A percentile compares a stretch with the other conserved stretches of the same genome.
Conservation (phyloP, 2,797 vertebrate genomes). For the Leptoclinus maculatus region DNA sequence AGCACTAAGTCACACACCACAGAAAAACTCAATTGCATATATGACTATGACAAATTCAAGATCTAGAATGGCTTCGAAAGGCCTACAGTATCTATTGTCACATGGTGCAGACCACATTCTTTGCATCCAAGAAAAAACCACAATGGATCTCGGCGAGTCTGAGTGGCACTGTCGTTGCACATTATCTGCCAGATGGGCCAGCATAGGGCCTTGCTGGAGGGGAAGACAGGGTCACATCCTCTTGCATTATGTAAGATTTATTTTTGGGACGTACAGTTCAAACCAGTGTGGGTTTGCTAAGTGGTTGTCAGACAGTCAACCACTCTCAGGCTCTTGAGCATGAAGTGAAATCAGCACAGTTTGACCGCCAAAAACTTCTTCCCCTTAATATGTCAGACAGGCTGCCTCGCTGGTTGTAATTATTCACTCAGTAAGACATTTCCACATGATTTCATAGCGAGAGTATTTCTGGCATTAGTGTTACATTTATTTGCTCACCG, state of each 20-base stretch:
- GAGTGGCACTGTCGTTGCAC: slow-evolving; percentile 52
- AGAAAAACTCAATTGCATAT: neutral
- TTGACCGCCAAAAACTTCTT: slow-evolving; percentile 44
- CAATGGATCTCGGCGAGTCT: slow-evolving; percentile 40
- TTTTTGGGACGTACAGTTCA: slow-evolving; percentile 78
- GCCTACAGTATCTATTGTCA: neutral
- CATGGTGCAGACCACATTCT: slow-evolving; percentile 3
- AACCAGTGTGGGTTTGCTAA: slow-evolving; percentile 65
- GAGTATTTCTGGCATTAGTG: slow-evolving; percentile 30
- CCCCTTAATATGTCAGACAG: slow-evolving; percentile 36
- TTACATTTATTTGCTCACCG: slow-evolving; percentile 40
- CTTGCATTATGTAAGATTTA: slow-evolving; percentile 77
- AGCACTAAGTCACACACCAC: neutral
- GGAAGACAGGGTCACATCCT: slow-evolving; percentile 71
- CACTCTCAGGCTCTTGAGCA: slow-evolving; percentile 47
- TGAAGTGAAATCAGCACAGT: slow-evolving; percentile 52
- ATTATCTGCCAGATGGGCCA: slow-evolving; percentile 74
- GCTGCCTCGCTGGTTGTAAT: slow-evolving; percentile 28
- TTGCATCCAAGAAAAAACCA: slow-evolving; percentile 43
- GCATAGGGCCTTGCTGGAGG: slow-evolving; percentile 69
- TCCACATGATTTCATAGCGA: slow-evolving; percentile 32
- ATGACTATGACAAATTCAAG: neutral
- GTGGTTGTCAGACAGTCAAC: slow-evolving; percentile 65
- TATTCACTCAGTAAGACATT: slow-evolving; percentile 30
- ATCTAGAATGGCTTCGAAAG: neutral